Conservation (phyloP, 2,797 vertebrate genomes). For the Pipistrellus kuhlii region DNA sequence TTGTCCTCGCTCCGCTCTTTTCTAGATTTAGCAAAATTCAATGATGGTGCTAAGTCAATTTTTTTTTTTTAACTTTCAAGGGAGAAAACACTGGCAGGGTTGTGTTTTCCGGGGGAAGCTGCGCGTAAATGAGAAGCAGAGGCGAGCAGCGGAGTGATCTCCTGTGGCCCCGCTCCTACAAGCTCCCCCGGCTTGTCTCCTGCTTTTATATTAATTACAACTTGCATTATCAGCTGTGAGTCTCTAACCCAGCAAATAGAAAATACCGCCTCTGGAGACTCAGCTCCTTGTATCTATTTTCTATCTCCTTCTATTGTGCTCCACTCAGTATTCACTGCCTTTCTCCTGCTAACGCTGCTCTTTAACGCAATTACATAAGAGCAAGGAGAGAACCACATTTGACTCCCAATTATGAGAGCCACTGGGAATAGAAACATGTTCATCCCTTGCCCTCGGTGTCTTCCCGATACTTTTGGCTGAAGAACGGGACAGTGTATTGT, state of each 20-base stretch:
- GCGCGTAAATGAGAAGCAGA: slow-evolving; percentile 94
- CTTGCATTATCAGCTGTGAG: slow-evolving; percentile 98
- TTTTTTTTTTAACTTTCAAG: slow-evolving; percentile 91
- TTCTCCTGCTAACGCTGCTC: slow-evolving; percentile 95
- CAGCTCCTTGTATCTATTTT: slow-evolving; percentile 95
- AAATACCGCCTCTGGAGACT: slow-evolving; percentile 95
- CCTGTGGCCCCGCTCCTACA: slow-evolving; percentile 92
- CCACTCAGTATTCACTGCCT: slow-evolving; percentile 89
- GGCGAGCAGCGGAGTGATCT: slow-evolving; percentile 91
- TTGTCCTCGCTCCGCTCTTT: slow-evolving; percentile 85
- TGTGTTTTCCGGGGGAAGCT: slow-evolving; percentile 90
- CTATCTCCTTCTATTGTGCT: slow-evolving; percentile 93
- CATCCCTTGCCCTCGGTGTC: slow-evolving; percentile 83
- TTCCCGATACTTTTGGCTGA: slow-evolving; percentile 77
- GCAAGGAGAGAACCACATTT: slow-evolving; percentile 93
- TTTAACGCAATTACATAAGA: slow-evolving; percentile 97
- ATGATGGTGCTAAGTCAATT: slow-evolving; percentile 92
- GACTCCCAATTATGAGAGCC: slow-evolving; percentile 96
- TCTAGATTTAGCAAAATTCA: slow-evolving; percentile 93
- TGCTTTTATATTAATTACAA: slow-evolving; percentile 99
- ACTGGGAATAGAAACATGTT: slow-evolving; percentile 93
- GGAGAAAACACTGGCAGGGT: slow-evolving; percentile 88
- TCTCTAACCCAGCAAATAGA: slow-evolving; percentile 97
- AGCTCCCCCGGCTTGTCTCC: slow-evolving; percentile 95
- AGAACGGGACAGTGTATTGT: slow-evolving; percentile 67